phyloP scores from a whole-genome alignment of 2,797 vertebrate species.

The Syngnathus rostellatus region DNA sequence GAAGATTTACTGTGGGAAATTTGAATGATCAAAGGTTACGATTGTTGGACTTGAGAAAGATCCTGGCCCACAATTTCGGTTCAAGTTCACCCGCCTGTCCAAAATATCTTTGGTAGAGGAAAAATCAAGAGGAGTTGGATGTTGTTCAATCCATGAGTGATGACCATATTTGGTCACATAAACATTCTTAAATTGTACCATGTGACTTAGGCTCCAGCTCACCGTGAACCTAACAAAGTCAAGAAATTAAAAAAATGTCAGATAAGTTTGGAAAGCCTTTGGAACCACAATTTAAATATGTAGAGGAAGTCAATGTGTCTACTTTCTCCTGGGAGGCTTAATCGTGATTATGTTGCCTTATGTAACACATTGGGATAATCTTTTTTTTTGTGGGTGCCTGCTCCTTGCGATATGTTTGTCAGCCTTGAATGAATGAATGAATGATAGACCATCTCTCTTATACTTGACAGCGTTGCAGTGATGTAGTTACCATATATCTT shows the following conservation, averaged over 20 bases:
- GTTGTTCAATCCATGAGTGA: background rate
- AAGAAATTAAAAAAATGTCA: too few relatives aligned
- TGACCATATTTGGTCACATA: background rate
- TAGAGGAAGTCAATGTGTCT: too few relatives aligned
- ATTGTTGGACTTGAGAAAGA: background rate
- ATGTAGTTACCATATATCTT: conserved; percentile 15
- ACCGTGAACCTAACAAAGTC: too few relatives aligned
- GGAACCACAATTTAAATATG: too few relatives aligned
- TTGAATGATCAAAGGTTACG: background rate
- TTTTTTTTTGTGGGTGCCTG: too few relatives aligned
- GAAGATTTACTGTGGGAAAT: background rate
- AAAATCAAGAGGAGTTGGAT: background rate
- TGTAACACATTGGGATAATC: too few relatives aligned
- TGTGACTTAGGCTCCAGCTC: background rate
- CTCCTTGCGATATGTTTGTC: too few relatives aligned
- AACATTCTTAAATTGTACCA: background rate
- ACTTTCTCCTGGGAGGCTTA: too few relatives aligned
- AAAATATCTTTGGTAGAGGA: background rate
- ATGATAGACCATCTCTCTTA: conserved; percentile 21
- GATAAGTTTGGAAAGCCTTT: too few relatives aligned
- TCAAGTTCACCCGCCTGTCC: background rate
- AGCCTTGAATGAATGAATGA: background rate
- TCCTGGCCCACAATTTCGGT: background rate
- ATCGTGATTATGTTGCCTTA: too few relatives aligned
- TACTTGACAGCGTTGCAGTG: conserved; percentile 5